A percentile compares a stretch with the other conserved stretches of the same genome.
Conservation (phyloP, 1,140 invertebrate species). For the Gryllus bimaculatus region DNA sequence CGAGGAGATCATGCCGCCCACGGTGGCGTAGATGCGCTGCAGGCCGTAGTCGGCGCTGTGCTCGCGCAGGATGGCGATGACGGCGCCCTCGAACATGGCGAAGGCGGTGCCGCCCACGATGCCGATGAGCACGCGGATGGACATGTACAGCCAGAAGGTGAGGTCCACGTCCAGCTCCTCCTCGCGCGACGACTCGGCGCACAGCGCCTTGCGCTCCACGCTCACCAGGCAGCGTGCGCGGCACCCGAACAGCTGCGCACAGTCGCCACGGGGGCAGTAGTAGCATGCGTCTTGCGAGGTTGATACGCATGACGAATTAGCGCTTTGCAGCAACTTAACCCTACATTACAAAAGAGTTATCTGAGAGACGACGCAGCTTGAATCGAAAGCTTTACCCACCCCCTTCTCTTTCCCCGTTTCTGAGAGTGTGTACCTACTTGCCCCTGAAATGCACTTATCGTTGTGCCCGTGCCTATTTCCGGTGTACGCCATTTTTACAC, state of each 20-base stretch:
- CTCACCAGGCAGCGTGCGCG: slow-evolving; percentile 43
- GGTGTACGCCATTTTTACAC: no score
- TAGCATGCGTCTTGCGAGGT: no score
- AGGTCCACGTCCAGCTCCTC: slow-evolving; percentile 51
- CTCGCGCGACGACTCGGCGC: slow-evolving; percentile 45
- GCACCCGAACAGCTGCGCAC: slow-evolving; percentile 27
- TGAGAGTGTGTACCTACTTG: no score
- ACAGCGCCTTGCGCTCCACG: slow-evolving; percentile 44
- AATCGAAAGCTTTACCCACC: no score
- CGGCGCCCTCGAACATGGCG: slow-evolving; percentile 72
- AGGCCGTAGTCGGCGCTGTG: slow-evolving; percentile 71
- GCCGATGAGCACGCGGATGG: slow-evolving; percentile 59
- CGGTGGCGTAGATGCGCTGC: slow-evolving; percentile 65
- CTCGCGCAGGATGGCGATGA: slow-evolving; percentile 64
- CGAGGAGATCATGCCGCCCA: slow-evolving; percentile 70
- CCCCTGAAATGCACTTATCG: no score
- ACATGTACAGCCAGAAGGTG: slow-evolving; percentile 69
- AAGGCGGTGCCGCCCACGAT: slow-evolving; percentile 57
- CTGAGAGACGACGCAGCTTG: no score
- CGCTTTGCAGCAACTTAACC: no score
- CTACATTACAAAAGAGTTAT: no score
- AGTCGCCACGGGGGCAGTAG: no score
- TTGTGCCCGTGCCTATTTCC: no score
- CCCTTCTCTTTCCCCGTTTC: no score
- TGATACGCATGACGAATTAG: no score